A percentile compares a stretch with the other conserved stretches of the same genome.
phyloP scores from a whole-genome alignment of 2,113 vertebrate species.

The Hystrix brachyura region DNA sequence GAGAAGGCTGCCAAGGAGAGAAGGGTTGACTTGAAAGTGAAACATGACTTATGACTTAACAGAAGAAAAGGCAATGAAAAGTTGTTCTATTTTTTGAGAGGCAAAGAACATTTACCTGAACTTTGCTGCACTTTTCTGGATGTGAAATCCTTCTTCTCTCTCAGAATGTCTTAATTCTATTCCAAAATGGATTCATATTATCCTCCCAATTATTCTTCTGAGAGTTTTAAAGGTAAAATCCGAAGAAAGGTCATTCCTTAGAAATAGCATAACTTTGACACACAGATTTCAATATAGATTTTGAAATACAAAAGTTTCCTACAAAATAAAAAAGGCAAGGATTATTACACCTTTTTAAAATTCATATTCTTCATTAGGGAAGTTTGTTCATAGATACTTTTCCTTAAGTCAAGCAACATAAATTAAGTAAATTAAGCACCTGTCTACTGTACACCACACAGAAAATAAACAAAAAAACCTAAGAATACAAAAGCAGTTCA shows the following conservation, averaged over 20 bases:
- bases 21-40: slow-evolving; percentile 56
- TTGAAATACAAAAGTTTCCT: slow-evolving; percentile 11
- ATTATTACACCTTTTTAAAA: background rate
- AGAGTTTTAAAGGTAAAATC: slow-evolving; percentile 59
- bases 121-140: slow-evolving; percentile 9
- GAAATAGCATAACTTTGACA: background rate
- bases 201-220: slow-evolving; percentile 62
- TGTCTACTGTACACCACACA: background rate
- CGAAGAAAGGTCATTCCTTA: background rate
- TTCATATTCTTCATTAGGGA: background rate
- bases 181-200: slow-evolving; percentile 16
- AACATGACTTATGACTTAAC: slow-evolving; percentile 36
- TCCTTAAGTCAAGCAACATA: background rate
- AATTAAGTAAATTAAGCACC: background rate
- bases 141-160: slow-evolving; percentile 51
- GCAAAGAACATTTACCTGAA: slow-evolving; percentile 40
- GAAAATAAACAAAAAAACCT: background rate
- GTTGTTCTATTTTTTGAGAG: background rate
- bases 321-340: background rate
- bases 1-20: slow-evolving; percentile 35
- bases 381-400: slow-evolving; percentile 23
- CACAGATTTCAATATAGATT: slow-evolving; percentile 13
- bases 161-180: slow-evolving; percentile 45
- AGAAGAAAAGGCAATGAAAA: slow-evolving; percentile 54
- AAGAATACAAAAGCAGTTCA: background rate